Evolutionary conservation across 1,140 invertebrate genomes (phyloP).

Genomic region (Cecropterus lyciades): DNA sequence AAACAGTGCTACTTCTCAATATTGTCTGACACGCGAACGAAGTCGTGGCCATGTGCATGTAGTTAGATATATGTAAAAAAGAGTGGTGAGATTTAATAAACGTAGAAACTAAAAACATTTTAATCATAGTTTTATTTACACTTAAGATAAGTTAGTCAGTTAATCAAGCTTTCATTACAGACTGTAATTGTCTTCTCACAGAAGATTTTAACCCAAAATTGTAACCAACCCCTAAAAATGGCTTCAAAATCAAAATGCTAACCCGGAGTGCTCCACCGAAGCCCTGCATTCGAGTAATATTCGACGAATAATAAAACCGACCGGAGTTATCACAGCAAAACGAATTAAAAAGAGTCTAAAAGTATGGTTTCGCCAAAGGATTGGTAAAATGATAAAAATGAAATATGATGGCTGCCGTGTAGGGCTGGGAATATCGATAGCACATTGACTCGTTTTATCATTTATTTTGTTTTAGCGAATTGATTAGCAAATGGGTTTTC

Average conservation of each 20-base stretch:
- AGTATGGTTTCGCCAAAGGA: slow-evolving; percentile 80
- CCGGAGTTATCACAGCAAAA: slow-evolving; percentile 72
- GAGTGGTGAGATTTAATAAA: too few species aligned
- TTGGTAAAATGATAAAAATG: slow-evolving; percentile 79
- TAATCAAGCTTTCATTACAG: too few species aligned
- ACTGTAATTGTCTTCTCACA: too few species aligned
- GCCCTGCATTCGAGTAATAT: slow-evolving; percentile 68
- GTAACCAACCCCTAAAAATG: too few species aligned
- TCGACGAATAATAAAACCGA: slow-evolving; percentile 64
- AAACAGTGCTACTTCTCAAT: too few species aligned
- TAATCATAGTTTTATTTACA: too few species aligned
- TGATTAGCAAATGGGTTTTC: neutral
- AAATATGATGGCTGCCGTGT: slow-evolving; percentile 60
- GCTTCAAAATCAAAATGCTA: neutral
- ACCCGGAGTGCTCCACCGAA: slow-evolving; percentile 36
- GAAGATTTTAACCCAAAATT: too few species aligned
- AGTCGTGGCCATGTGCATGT: too few species aligned
- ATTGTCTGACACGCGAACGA: too few species aligned
- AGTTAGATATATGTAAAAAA: too few species aligned
- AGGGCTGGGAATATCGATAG: neutral
- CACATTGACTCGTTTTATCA: neutral
- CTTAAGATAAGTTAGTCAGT: too few species aligned
- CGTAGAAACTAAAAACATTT: too few species aligned
- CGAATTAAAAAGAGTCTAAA: slow-evolving; percentile 75
- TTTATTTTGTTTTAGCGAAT: neutral